Evolutionary conservation across 1,140 invertebrate genomes (phyloP), one percentile per base, ranked within the genome.

Genomic region (Sminthurinus signatus): DNA sequence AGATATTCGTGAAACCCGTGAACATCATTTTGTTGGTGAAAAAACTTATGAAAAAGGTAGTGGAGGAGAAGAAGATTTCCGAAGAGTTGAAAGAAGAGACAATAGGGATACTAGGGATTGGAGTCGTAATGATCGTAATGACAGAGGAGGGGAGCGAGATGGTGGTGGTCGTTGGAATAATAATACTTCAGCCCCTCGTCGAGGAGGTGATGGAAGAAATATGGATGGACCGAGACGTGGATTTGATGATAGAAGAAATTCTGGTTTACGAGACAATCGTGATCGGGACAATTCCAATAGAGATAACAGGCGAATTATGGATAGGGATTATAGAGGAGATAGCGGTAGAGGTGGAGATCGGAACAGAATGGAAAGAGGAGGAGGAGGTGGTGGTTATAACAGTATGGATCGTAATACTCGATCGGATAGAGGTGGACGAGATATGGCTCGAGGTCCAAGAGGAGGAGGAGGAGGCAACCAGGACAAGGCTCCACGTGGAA

Each of bases 211-310:
- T 56, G 21, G 43, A 28, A 14, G 10, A 27, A 44, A 42, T n/a
- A 27, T 28, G 8, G 28, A 39, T 29, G 17, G 28, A 21, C 28
- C 27, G 15, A 14, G 15, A 27, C 25, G 2, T 8, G 14, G 27
- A 3, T 12, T 12, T 36, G 8, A 28, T 2, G 61, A 27, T 14
- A 4, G n/a, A 5, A 15, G 43, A 23, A 23, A 44, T 28, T 2
- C 19, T 27, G 21, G 43, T 8, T 4, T 17, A 8, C 5, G 5
- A 17, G 36, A 57, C 55, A 32, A 19, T 42, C 14, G 17, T 2
- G 60, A 54, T 48, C 46, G 46, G 51, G 51, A 28, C 4, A n/a
- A n/a, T n/a, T n/a, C n/a, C n/a, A n/a, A n/a, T n/a, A 50, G 19
- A 15, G 14, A 50, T 8, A 50, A 50, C 8, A 15, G 48, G 23